A percentile compares a stretch with the other conserved stretches of the same genome.
Evolutionary conservation across 2,113 vertebrate species (phyloP).

Genomic region (Entelurus aequoreus): DNA sequence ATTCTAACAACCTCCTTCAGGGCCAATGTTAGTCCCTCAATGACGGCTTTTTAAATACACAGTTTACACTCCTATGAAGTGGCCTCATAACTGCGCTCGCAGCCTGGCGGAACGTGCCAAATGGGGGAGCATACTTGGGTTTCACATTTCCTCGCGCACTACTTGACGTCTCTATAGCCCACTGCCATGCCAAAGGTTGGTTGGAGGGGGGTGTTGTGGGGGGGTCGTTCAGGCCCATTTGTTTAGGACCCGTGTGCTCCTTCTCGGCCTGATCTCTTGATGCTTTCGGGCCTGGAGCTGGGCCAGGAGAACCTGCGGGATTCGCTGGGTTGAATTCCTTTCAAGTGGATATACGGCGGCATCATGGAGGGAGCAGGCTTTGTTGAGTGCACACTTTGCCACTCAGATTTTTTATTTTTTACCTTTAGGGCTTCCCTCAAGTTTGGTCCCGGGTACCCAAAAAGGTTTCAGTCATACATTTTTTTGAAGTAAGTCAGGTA

Average conservation of each 20-base stretch:
- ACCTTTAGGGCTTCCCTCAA: too few species aligned
- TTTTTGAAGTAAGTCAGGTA: too few species aligned
- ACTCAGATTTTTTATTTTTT: too few species aligned
- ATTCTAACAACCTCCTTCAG: conserved; percentile 74
- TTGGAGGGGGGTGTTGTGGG: conserved; percentile 46
- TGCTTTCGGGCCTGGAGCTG: conserved; percentile 57
- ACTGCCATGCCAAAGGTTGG: conserved; percentile 58
- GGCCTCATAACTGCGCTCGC: conserved; percentile 68
- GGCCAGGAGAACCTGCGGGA: conserved; percentile 48
- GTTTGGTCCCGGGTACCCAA: too few species aligned
- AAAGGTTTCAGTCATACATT: too few species aligned
- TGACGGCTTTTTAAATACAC: conserved; percentile 76
- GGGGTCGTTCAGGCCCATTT: conserved; percentile 60
- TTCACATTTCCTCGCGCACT: conserved; percentile 59
- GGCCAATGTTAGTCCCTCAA: conserved; percentile 71
- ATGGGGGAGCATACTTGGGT: conserved; percentile 57
- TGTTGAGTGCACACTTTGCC: too few species aligned
- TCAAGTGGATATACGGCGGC: background rate
- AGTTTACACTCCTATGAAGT: conserved; percentile 72
- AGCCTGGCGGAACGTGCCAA: conserved; percentile 61
- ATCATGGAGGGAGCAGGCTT: too few species aligned
- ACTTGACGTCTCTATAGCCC: conserved; percentile 63
- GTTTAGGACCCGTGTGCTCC: conserved; percentile 69
- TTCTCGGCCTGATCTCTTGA: conserved; percentile 71
- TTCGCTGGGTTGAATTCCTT: conserved; percentile 1